A percentile compares a stretch with the other conserved stretches of the same genome.
Evolutionary conservation across 2,888 invertebrate genomes (phyloP).

Genomic region (Dryadula phaetusa): DNA sequence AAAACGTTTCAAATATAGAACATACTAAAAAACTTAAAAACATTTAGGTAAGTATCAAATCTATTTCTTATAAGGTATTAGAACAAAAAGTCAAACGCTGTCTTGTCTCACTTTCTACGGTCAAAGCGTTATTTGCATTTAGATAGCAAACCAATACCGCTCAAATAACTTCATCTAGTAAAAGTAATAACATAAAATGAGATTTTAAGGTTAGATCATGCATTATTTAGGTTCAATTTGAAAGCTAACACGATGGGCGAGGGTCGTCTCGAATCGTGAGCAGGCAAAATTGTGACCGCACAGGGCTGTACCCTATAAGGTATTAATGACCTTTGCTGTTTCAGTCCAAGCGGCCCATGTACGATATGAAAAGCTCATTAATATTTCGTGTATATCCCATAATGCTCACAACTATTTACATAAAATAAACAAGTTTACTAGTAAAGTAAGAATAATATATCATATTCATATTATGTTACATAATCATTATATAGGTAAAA

Average conservation of each 20-base stretch:
- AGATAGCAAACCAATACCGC: constrained; percentile 48
- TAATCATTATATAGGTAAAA: no score
- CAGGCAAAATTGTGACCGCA: constrained; percentile 68
- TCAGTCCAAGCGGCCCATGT: constrained; percentile 54
- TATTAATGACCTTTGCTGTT: constrained; percentile 64
- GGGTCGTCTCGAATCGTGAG: constrained; percentile 68
- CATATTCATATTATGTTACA: no score
- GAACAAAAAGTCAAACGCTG: constrained; percentile 35
- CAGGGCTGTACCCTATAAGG: constrained; percentile 62
- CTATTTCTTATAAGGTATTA: constrained; percentile 18
- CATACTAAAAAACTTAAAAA: not conserved
- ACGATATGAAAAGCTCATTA: constrained; percentile 61
- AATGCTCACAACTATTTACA: constrained; percentile 34
- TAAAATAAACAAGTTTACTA: not conserved
- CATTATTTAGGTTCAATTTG: constrained; percentile 77
- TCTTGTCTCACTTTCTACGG: constrained; percentile 42
- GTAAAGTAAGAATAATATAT: no score
- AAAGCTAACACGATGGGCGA: constrained; percentile 70
- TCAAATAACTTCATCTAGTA: constrained; percentile 46
- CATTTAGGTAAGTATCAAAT: not conserved
- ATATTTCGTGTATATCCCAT: constrained; percentile 54
- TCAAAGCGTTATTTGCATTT: constrained; percentile 47
- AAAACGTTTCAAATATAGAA: not conserved
- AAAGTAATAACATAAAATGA: constrained; percentile 56
- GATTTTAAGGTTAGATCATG: constrained; percentile 65